Evolutionary conservation across 1,140 invertebrate genomes (phyloP), one percentile per base, ranked within the genome.

Genomic region (Drosophila nasuta): DNA sequence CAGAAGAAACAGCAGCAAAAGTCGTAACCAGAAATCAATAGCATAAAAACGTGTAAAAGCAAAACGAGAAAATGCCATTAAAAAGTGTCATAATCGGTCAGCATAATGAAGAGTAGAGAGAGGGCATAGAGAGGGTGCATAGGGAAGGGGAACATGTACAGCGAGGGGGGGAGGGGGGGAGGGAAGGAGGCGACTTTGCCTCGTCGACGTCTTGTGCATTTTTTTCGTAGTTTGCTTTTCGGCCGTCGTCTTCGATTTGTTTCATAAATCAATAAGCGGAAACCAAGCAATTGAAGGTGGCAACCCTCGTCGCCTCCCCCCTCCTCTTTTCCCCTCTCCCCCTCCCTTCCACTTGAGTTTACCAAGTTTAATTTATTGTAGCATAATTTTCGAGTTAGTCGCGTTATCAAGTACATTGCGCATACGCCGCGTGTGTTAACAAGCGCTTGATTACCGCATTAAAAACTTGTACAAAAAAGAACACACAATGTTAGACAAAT

Each of bases 11-110:
- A 41, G 13, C 33, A 6, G 11, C 7, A 15, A 33, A 15, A 17
- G 35, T 78, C 79, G 78, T 85, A 81, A 88, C 67, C 69, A 87
- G 85, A 83, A 87, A 87, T 87, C 83, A 83, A 87, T 87, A 87
- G 83, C 83, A 87, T 87, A 87, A 88, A 78, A 77, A 81, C 17
- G 45, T 25, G 20, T 45, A 58, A 74, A 68, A 13, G 51, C 41
- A 62, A 25, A 52, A 87, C 83, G 75, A 88, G 83, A 87, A 87
- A 87, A 87, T 87, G 67, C 79, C 70, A 87, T 87, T 87, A 88
- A 87, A 87, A 87, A 83, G 77, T 87, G 83, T 88, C 83, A 88
- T 87, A 87, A 87, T 87, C 83, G 83, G 83, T 88, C 83, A 87
- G 83, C 83, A 87, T 87, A 87, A 82, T 83, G 83, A 88, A 80